Evolutionary conservation across 1,140 invertebrate genomes (phyloP), one percentile per base, ranked within the genome.

Genomic region (Lepidostoma basale): DNA sequence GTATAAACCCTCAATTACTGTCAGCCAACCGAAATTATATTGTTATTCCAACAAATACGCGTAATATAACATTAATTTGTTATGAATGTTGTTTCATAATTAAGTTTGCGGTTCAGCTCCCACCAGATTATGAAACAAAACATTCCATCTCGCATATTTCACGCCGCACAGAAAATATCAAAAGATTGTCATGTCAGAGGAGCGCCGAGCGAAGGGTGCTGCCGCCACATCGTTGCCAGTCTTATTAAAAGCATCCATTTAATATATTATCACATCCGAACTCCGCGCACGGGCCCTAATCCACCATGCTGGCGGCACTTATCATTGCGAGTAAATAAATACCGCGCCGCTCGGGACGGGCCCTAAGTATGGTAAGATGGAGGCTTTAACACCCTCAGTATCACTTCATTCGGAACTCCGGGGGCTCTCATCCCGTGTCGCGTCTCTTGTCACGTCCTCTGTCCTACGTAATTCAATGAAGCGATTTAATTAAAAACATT

Each of bases 401-500:
- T 20, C 28, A 52, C 52, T 56, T 56, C 52, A 56, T 56, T 56
- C 22, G 28, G 28, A 30, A 8, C 49, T 28, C n/a, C n/a, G 36
- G 3, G 36, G 16, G 36, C 36, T 14, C 36, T 40, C 36, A 40
- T 40, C 36, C 36, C 36, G n/a, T 40, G 16, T 40, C 36, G n/a
- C 16, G 36, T 40, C 36, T 40, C 36, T 40, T 40, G 36, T 40
- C 36, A 40, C 16, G 16, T 16, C 36, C 36, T 40, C 36, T 2
- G 9, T 20, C 26, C 45, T 47, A 16, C 45, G 36, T 64, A 64
- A 49, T 64, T 64, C 26, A 64, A 64, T 64, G 49, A 64, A 45
- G 39, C 62, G 49, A 64, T 64, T 64, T 64, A 64, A 64, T 64
- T 64, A 49, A 33, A 44, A 47, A 42, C 62, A 33, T 25, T 49